Base-by-base conservation (phyloP, 1,140 invertebrate species). In the Leptestheria dahalacensis region DNA sequence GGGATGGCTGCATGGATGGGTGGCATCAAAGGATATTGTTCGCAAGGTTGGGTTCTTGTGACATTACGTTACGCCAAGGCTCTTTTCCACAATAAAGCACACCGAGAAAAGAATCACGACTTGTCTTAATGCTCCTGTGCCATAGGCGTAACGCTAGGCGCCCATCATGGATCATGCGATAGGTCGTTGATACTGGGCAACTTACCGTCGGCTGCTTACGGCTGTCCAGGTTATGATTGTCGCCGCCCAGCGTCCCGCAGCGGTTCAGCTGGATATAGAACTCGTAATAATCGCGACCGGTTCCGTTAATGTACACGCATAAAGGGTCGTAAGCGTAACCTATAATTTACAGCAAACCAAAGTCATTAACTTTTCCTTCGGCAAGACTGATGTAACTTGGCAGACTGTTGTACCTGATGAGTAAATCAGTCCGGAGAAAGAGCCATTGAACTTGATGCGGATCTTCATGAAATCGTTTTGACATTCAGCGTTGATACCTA, bases 381-480 rank as follows among this genome's bases (percentile, higher is more conserved):
- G 3, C 50, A 12, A n/a, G 15, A 23, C 21, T 52, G 11, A 2
- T 15, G 11, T n/a, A n/a, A n/a, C 23, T 29, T 55, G 21, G 15
- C 18, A 58, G 15, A 51, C 46, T 15, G 23, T 2, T 46, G 24
- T 75, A 86, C 84, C 85, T 68, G 89, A 87, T 1, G 88, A 92
- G 72, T 94, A 94, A 2, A 94, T 79, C 6, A 93, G 73, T 23
- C 91, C 91, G 25, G 79, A 78, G 69, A 94, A 94, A 0, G 88
- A 89, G 21, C 89, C 89, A 72, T 94, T 93, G 72, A 93, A 93
- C 9, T 85, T 85, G 26, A 93, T 83, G 49, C 86, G 76, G 51
- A 93, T 92, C 72, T 92, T 92, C 90, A 94, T 94, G 69, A 90
- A 91, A 70, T 94, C 90, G 68, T 92, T 89, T 70, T 92, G 89